phyloP scores from a whole-genome alignment of 2,113 vertebrate species.

The Dasyurus viverrinus region DNA sequence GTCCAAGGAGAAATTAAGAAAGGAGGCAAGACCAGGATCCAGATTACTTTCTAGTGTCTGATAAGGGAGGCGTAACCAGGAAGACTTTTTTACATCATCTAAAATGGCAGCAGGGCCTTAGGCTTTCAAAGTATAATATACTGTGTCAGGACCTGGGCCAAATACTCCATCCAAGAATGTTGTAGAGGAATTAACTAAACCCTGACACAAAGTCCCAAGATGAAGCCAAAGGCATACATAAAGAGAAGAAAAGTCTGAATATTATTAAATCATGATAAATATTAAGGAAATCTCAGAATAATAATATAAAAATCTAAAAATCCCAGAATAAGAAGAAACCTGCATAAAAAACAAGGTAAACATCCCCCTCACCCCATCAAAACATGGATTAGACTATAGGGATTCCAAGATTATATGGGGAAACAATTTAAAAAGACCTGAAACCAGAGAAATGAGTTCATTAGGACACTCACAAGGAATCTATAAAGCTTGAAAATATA shows the following conservation, averaged over 20 bases:
- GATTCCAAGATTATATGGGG: not conserved
- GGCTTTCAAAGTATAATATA: not conserved
- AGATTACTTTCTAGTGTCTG: not conserved
- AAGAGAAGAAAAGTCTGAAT: not conserved
- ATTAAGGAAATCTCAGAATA: not conserved
- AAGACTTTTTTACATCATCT: not conserved
- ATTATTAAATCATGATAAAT: not conserved
- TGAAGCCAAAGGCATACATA: not conserved
- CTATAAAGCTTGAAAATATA: not conserved
- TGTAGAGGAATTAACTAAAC: not conserved
- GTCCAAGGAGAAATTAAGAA: not conserved
- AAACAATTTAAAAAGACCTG: not conserved
- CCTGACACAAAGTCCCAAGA: not conserved
- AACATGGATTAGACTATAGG: not conserved
- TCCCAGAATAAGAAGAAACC: not conserved
- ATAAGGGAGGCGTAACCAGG: not conserved
- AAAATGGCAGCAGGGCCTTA: not conserved
- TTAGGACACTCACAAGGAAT: not conserved
- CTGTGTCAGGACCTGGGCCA: not conserved
- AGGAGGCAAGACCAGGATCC: not conserved
- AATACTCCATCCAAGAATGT: not conserved
- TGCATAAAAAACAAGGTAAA: not conserved
- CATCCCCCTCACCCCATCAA: not conserved
- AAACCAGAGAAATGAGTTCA: not conserved
- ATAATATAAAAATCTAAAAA: not conserved